phyloP scores from a whole-genome alignment of 2,888 invertebrate genomes.

The Phrixothrix hirtus region DNA sequence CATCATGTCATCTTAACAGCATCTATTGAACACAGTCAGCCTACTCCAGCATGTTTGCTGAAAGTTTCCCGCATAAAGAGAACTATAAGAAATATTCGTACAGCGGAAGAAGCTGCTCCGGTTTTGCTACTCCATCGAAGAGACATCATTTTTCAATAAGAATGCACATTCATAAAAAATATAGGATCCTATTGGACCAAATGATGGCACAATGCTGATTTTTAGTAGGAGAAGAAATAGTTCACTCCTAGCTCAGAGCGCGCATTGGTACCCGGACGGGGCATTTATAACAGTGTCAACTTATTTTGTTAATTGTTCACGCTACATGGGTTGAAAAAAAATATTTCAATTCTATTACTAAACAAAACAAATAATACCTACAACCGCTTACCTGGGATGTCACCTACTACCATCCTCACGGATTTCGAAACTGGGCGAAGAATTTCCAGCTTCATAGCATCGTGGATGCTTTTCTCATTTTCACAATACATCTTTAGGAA shows the following conservation, averaged over 20 bases:
- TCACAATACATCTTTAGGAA: no score
- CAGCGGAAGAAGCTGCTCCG: neutral
- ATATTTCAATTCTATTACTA: no score
- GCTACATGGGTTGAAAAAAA: no score
- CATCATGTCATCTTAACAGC: neutral
- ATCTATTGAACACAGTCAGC: neutral
- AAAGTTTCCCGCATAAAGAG: neutral
- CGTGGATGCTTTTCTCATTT: no score
- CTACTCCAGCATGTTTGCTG: neutral
- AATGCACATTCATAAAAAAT: neutral
- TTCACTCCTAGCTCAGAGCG: neutral
- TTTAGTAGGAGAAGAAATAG: no score
- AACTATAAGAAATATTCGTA: neutral
- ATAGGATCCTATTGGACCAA: neutral
- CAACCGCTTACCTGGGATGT: no score
- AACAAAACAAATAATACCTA: no score
- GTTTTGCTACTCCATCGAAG: neutral
- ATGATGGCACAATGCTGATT: neutral
- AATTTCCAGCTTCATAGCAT: no score
- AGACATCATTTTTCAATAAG: no score
- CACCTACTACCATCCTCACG: no score
- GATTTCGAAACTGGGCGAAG: no score
- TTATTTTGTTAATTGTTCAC: no score
- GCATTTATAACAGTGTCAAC: neutral
- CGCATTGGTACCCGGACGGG: neutral